Conservation (phyloP, 1,140 invertebrate species). For the Cyphomyrmex costatus region DNA sequence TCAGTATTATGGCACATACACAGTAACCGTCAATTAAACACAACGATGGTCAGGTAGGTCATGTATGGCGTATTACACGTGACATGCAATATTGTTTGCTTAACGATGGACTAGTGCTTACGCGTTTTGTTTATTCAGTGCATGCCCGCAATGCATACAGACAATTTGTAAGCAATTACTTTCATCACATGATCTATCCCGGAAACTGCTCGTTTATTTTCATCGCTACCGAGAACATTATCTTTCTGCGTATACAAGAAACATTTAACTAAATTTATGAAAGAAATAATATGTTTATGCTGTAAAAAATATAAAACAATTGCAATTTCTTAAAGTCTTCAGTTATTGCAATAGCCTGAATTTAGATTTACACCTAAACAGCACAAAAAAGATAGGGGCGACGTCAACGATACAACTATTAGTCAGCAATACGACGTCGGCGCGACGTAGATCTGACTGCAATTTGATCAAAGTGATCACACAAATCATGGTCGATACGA, state of each 20-base stretch:
- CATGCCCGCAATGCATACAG: slow-evolving; percentile 54
- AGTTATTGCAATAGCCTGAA: not conserved
- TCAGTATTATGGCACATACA: not conserved
- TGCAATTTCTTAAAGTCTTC: not conserved
- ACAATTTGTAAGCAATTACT: slow-evolving; percentile 79
- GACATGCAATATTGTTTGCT: slow-evolving; percentile 79
- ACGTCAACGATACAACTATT: too few species aligned
- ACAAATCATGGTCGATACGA: too few species aligned
- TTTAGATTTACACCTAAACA: slow-evolving; percentile 23
- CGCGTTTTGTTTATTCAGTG: slow-evolving; percentile 71
- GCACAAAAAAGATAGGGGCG: too few species aligned
- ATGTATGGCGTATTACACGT: slow-evolving; percentile 35
- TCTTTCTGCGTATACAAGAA: not conserved
- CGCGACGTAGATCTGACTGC: too few species aligned
- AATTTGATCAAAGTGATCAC: too few species aligned
- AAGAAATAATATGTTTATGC: not conserved
- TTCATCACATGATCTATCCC: slow-evolving; percentile 48
- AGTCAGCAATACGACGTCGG: too few species aligned
- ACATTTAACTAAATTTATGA: not conserved
- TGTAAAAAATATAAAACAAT: not conserved
- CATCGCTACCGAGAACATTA: not conserved
- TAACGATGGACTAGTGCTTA: slow-evolving; percentile 32
- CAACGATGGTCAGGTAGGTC: slow-evolving; percentile 53
- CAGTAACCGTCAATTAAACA: slow-evolving; percentile 69
- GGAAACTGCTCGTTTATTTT: slow-evolving; percentile 49